Evolutionary conservation across 2,113 vertebrate genomes (phyloP), one percentile per base, ranked within the genome.

Genomic region (Dolichallabes microphthalmus): DNA sequence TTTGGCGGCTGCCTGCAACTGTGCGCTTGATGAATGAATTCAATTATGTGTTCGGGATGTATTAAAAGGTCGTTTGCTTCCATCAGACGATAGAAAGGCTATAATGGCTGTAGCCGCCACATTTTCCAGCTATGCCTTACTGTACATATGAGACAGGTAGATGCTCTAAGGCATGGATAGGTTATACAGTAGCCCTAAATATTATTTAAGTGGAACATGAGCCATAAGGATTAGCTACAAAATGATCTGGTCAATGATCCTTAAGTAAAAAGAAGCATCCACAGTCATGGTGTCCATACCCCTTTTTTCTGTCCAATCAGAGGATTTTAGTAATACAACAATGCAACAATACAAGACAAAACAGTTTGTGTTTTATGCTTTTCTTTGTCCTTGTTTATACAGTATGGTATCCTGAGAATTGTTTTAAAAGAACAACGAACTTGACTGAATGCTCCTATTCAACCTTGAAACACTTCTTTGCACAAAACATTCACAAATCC

Each of bases 11-110:
- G 69, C 79, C 55, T 71, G 52, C 80, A 32, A 80, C 58, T 17
- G 15, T 39, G 22, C 52, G 6, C 84, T 82, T 87, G 87, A 90
- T 90, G 50, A 82, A 90, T 89, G 83, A 50, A 83, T 88, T 83
- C 74, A 86, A 82, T 89, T 88, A 89, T 85, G 71, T 39, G 64
- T 87, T 78, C 73, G 57, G 85, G 82, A 82, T 85, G 82, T 84
- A 85, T 87, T 87, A 66, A 88, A 88, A 87, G 82, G 86, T 63
- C 73, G 84, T 86, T 86, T 86, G 45, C 50, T 75, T 64, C 60
- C 82, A 75, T 85, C 1, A 71, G 8, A 60, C 12, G 27, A 58
- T 19, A 27, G 58, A 69, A 63, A 25, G 58, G 19, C 39, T 35
- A 30, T 86, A 87, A 85, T 66, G 76, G 45, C 27, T 17, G n/a